These are phyloP conservation scores for Phalacrocorax carbo DNA, from an alignment of 2,113 vertebrate species.

Conservation along the genomic window DNA sequence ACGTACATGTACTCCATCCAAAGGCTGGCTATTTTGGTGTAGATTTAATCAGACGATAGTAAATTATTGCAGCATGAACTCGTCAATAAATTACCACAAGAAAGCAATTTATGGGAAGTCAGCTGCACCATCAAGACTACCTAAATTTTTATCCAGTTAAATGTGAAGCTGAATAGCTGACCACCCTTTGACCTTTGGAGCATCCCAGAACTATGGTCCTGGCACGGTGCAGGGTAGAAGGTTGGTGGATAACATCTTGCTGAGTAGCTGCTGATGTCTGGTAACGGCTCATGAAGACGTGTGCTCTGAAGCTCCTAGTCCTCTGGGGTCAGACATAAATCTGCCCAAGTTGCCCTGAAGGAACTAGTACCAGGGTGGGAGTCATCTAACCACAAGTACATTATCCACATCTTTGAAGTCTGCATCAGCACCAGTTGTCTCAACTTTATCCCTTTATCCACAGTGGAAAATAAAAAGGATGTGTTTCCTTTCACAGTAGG, in stretches of 20 bases:
- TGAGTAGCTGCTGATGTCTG: not conserved
- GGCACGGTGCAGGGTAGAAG: not conserved
- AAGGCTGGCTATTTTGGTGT: not conserved
- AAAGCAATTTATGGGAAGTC: not conserved
- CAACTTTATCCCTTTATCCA: not conserved
- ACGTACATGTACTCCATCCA: not conserved
- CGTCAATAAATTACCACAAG: not conserved
- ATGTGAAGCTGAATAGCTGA: not conserved
- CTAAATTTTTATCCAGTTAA: not conserved
- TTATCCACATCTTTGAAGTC: not conserved
- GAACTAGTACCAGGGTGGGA: not conserved
- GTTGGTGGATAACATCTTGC: not conserved
- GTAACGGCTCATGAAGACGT: accelerated
- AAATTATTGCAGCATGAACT: not conserved
- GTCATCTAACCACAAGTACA: not conserved
- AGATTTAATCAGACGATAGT: not conserved
- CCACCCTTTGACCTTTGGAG: not conserved
- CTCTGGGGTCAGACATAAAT: not conserved
- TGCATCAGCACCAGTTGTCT: not conserved
- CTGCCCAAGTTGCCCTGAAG: not conserved
- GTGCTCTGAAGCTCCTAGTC: not conserved
- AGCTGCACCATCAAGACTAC: not conserved
- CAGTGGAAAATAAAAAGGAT: not conserved
- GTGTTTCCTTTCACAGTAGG: not conserved
- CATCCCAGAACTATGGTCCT: not conserved